Conservation (phyloP, 2,797 vertebrate species). For the Loriculus beryllinus region DNA sequence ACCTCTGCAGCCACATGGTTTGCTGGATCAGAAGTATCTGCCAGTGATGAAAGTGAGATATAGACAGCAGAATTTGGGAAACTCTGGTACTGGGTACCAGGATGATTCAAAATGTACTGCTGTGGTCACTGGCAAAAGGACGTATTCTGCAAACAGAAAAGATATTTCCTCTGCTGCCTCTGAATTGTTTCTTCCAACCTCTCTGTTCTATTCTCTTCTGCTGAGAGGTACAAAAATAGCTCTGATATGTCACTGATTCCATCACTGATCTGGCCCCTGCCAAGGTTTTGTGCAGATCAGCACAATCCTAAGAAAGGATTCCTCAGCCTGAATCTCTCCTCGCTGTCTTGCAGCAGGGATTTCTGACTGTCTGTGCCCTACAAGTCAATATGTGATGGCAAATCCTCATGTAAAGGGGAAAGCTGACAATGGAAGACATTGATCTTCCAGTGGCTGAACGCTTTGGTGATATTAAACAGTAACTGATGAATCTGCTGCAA, state of each 20-base stretch:
- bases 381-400: not conserved
- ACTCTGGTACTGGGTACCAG: not conserved
- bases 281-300: not conserved
- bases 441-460: not conserved
- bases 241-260: not conserved
- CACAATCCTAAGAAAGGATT: not conserved
- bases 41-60: not conserved
- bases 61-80: not conserved
- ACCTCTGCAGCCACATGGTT: not conserved
- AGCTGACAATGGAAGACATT: not conserved
- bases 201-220: not conserved
- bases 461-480: not conserved
- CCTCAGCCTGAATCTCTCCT: not conserved
- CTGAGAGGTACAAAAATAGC: not conserved
- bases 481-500: not conserved
- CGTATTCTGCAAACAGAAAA: not conserved
- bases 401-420: not conserved
- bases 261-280: not conserved
- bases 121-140: not conserved
- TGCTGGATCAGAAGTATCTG: not conserved
- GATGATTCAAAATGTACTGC: not conserved
- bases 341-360: not conserved
- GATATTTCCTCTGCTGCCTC: not conserved
- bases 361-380: not conserved
- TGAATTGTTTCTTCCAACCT: not conserved